Evolutionary conservation across 2,888 invertebrate species (phyloP).

Genomic region (Ashinkailepas kermadecensis): DNA sequence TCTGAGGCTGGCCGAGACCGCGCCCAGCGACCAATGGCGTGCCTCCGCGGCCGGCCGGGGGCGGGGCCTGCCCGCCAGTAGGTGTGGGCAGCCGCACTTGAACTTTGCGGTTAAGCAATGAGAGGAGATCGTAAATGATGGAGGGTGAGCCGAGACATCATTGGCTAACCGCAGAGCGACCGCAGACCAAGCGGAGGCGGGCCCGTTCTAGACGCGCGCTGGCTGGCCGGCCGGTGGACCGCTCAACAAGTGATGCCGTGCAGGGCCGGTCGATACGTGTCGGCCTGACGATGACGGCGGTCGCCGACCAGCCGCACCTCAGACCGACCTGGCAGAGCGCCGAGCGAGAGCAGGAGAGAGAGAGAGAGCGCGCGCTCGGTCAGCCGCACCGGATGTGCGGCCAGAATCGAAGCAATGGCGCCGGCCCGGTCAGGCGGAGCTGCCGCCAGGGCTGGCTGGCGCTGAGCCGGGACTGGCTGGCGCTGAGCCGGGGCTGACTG

Average conservation of each 20-base stretch:
- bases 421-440: too few species aligned
- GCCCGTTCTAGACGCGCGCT: not conserved
- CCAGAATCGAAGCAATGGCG: not conserved
- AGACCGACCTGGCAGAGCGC: not conserved
- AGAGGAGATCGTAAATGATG: slow-evolving; percentile 23
- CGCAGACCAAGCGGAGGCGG: slow-evolving; percentile 1
- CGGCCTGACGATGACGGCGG: not conserved
- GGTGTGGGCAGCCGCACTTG: slow-evolving; percentile 20
- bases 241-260: slow-evolving; percentile 10
- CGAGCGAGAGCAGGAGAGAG: not conserved
- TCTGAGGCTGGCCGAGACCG: not conserved
- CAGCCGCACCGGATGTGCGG: not conserved
- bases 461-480: too few species aligned
- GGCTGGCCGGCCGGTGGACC: not conserved
- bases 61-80: not conserved
- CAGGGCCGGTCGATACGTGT: not conserved
- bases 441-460: too few species aligned
- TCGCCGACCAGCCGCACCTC: not conserved
- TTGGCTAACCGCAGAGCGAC: slow-evolving; percentile 25
- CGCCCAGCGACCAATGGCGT: slow-evolving; percentile 19
- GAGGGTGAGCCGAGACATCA: not conserved
- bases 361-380: not conserved
- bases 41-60: not conserved
- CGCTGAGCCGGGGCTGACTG: too few species aligned
- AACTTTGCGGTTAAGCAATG: slow-evolving; percentile 24